Percentiles rank a stretch among this genome's conserved stretches.
phyloP scores from a whole-genome alignment of 2,797 vertebrate genomes.

The Cyclura pinguis region DNA sequence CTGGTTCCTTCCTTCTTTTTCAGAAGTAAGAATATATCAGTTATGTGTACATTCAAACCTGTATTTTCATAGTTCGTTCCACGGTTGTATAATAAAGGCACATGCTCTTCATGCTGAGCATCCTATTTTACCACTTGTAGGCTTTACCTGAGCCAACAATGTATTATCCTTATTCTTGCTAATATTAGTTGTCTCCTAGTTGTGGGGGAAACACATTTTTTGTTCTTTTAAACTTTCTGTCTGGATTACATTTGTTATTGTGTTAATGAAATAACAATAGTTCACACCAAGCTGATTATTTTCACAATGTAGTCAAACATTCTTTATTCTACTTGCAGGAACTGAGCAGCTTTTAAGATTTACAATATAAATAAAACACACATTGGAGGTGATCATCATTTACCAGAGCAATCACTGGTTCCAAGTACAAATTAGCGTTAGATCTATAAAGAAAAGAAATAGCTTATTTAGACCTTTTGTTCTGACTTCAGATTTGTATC shows the following conservation, averaged over 20 bases:
- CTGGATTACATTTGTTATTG: background rate
- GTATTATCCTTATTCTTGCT: background rate
- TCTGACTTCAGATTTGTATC: too few species aligned
- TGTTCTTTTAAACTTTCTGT: background rate
- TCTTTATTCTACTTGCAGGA: background rate
- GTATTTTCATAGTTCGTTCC: background rate
- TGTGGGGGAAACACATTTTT: background rate
- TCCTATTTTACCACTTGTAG: background rate
- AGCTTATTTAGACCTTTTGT: too few species aligned
- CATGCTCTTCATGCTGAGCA: background rate
- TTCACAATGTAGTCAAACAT: background rate
- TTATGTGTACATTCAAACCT: too few species aligned
- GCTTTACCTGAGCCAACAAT: background rate
- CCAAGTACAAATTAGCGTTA: background rate
- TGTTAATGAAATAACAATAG: background rate
- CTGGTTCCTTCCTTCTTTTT: too few species aligned
- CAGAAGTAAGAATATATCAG: too few species aligned
- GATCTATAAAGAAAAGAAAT: too few species aligned
- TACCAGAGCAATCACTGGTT: background rate
- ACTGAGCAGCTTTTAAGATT: background rate
- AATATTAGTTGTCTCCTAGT: background rate
- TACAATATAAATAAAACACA: background rate
- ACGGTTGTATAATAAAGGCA: background rate
- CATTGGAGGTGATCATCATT: background rate
- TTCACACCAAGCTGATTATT: background rate